phyloP scores from a whole-genome alignment of 2,888 invertebrate species.

The Phalangium opilio region DNA sequence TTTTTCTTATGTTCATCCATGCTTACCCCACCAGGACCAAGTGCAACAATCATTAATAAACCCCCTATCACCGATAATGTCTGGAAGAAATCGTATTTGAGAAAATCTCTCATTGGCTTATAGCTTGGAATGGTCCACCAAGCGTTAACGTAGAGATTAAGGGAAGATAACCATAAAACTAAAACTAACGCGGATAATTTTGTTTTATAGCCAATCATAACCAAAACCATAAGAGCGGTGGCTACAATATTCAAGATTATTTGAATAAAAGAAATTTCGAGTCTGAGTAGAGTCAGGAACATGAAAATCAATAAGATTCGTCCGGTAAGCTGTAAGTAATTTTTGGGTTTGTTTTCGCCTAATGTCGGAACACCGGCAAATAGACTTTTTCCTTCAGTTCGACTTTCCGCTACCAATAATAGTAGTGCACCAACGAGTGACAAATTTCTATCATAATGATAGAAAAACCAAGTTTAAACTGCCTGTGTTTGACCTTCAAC shows the following conservation, averaged over 20 bases:
- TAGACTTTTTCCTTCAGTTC: constrained; percentile 79
- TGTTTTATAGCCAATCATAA: constrained; percentile 95
- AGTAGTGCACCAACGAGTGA: constrained; percentile 94
- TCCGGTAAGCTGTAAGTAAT: constrained; percentile 88
- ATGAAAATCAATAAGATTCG: constrained; percentile 91
- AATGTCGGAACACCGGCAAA: constrained; percentile 66
- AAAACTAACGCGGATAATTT: constrained; percentile 91
- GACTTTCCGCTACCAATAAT: constrained; percentile 86
- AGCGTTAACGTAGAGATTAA: constrained; percentile 95
- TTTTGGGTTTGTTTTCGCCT: constrained; percentile 88
- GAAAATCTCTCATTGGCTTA: constrained; percentile 92
- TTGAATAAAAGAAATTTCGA: constrained; percentile 62
- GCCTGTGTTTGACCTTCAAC: no score
- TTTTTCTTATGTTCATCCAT: constrained; percentile 99
- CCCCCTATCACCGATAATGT: constrained; percentile 98
- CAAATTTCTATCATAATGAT: constrained; percentile 60
- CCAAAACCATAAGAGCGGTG: constrained; percentile 82
- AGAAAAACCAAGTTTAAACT: no score
- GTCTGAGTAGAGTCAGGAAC: constrained; percentile 90
- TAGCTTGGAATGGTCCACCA: constrained; percentile 95
- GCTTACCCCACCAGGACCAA: constrained; percentile 96
- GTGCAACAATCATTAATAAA: constrained; percentile 88
- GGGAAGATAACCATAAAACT: constrained; percentile 61
- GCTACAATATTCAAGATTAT: constrained; percentile 84
- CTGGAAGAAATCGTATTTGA: constrained; percentile 99